Evolutionary conservation across 1,140 invertebrate species (phyloP), one percentile per base, ranked within the genome.

Genomic region (Drosophila orosa): DNA sequence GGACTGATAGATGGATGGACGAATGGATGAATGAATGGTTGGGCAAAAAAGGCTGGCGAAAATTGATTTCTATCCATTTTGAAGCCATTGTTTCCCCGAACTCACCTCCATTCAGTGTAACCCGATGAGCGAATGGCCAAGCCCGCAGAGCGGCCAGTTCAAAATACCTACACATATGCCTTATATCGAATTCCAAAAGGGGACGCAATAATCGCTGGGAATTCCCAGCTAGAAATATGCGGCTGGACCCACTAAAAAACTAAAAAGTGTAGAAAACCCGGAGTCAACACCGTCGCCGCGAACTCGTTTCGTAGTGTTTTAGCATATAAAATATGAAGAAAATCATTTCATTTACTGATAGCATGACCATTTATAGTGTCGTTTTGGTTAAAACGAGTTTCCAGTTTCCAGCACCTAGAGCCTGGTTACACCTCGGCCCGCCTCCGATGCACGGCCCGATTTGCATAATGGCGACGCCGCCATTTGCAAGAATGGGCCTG

Each of bases 401-500:
- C 45, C 52, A 59, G 39, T 31, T 35, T 33, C 55, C 59, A 57
- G 59, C 48, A 31, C 48, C 48, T 27, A 40, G 56, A 69, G 77
- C 78, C 56, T 73, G 61, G 56, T 77, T 69, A 77, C 74, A 76
- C 48, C 35, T 52, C n/a, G 47, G 7, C 48, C 22, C 48, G 48
- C 19, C 48, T 33, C 19, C 50, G 50, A 24, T 54, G 50, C 50
- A 54, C 19, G 50, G 31, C 33, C 3, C 19, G 13, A 87, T 86
- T 86, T 69, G 57, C 83, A 86, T 86, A 86, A 69, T 54, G 62
- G 33, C 59, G 59, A 61, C 79, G 57, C 58, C 61, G 68, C 45
- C 74, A 87, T 84, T 78, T 67, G 76, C 80, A 80, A 89, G 83
- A 87, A 87, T 87, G 67, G 84, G 83, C 67, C 84, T 68, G 61